Conservation (phyloP, 2,113 vertebrate genomes). For the Lampris incognitus region DNA sequence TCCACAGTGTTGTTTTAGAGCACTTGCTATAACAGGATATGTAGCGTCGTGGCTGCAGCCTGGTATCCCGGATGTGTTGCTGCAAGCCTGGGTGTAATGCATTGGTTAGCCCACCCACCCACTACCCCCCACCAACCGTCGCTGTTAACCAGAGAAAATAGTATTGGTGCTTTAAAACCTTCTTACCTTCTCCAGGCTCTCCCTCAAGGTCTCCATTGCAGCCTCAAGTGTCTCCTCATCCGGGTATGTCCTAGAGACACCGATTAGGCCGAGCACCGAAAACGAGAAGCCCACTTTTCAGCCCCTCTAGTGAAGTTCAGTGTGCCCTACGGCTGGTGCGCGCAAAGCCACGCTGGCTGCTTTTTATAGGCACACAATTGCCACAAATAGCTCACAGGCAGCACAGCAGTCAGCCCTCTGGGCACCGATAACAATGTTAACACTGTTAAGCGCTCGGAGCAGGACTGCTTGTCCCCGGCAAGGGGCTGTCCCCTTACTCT, state of each 20-base stretch:
- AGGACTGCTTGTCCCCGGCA: not conserved
- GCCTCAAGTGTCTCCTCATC: slow-evolving; percentile 16
- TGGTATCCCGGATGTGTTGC: no score
- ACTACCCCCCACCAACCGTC: not conserved
- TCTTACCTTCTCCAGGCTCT: slow-evolving; percentile 70
- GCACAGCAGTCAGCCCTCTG: slow-evolving; percentile 83
- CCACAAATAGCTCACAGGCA: slow-evolving; percentile 89
- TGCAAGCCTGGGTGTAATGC: no score
- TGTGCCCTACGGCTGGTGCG: slow-evolving; percentile 62
- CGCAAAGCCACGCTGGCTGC: slow-evolving; percentile 80
- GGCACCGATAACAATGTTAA: slow-evolving; percentile 82
- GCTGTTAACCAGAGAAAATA: slow-evolving; percentile 7
- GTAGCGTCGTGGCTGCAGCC: no score
- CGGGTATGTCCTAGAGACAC: slow-evolving; percentile 1
- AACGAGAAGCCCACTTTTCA: slow-evolving; percentile 64
- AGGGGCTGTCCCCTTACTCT: not conserved
- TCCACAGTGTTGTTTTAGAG: no score
- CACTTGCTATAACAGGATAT: no score
- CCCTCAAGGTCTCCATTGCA: slow-evolving; percentile 59
- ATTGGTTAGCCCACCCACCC: no score
- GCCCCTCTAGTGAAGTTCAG: slow-evolving; percentile 77
- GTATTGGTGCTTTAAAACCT: not conserved
- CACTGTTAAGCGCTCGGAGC: slow-evolving; percentile 10
- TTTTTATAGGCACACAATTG: slow-evolving; percentile 93
- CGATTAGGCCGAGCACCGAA: slow-evolving; percentile 20